Conservation (phyloP, 2,113 vertebrate species). For the Myiozetetes cayanensis region DNA sequence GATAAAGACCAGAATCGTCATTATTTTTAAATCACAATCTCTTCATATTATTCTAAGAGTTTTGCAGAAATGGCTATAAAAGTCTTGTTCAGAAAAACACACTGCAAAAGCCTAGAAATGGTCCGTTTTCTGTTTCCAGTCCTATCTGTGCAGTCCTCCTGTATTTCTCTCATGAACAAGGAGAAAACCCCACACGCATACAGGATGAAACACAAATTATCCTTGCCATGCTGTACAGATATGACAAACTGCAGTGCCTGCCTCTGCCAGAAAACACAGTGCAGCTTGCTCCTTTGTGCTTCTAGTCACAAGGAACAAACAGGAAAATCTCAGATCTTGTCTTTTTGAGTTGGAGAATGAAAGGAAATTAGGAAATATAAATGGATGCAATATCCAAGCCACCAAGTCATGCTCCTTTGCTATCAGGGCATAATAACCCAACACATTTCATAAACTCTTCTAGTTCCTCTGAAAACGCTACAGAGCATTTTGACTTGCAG, state of each 20-base stretch:
- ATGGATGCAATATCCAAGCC: neutral
- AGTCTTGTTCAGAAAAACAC: neutral
- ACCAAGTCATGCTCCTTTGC: neutral
- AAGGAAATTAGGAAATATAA: slow-evolving; percentile 34
- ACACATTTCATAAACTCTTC: neutral
- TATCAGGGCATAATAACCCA: neutral
- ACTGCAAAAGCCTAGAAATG: neutral
- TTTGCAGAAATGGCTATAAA: neutral
- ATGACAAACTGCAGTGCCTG: neutral
- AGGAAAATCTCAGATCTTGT: slow-evolving; percentile 22
- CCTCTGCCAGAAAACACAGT: neutral
- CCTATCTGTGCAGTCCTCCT: neutral
- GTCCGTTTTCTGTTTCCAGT: neutral
- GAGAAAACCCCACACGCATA: neutral
- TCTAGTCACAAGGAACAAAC: neutral
- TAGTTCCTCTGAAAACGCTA: neutral
- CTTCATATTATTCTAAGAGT: neutral
- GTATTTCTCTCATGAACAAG: neutral
- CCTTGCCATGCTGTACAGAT: neutral
- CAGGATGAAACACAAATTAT: neutral
- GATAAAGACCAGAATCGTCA: neutral
- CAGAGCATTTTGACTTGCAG: neutral
- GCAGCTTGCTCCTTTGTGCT: neutral
- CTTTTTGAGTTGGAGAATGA: neutral
- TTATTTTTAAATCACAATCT: neutral